These are phyloP conservation scores for Asbolus verrucosus DNA, from an alignment of 1,140 invertebrate species.

Conservation along the genomic window DNA sequence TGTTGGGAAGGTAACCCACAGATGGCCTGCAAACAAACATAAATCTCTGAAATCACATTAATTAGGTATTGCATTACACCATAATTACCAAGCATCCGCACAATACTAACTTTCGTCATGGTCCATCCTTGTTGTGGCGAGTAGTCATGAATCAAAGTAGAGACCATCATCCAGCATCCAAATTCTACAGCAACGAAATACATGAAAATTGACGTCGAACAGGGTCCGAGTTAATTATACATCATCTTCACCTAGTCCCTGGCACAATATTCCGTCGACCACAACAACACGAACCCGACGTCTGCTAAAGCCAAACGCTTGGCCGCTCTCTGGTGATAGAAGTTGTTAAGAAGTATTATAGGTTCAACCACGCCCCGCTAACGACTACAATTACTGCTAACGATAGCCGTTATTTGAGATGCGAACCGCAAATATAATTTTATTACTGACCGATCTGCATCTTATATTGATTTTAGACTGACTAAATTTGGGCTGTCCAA, in stretches of 20 bases:
- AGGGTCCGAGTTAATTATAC: conserved; percentile 48
- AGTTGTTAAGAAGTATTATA: conserved; percentile 46
- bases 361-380: conserved; percentile 59
- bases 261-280: conserved; percentile 38
- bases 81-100: conserved; percentile 26
- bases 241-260: conserved; percentile 36
- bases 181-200: conserved; percentile 31
- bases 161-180: conserved; percentile 20
- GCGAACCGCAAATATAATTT: conserved; percentile 58
- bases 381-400: conserved; percentile 60
- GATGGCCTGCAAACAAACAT: neutral
- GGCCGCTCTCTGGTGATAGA: conserved; percentile 38
- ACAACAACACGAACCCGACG: conserved; percentile 36
- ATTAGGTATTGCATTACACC: conserved; percentile 36
- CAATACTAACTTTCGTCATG: conserved; percentile 31
- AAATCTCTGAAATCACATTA: conserved; percentile 31
- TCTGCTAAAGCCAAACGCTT: conserved; percentile 7
- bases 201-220: conserved; percentile 45
- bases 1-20: too few species aligned
- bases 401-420: conserved; percentile 58
- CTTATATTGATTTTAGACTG: conserved; percentile 37
- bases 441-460: conserved; percentile 48
- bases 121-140: conserved; percentile 15
- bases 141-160: conserved; percentile 10
- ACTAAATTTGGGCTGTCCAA: neutral